Percentiles rank a stretch among this genome's conserved stretches.
Evolutionary conservation across 2,888 invertebrate genomes (phyloP).

Genomic region (Agrotis ipsilon): DNA sequence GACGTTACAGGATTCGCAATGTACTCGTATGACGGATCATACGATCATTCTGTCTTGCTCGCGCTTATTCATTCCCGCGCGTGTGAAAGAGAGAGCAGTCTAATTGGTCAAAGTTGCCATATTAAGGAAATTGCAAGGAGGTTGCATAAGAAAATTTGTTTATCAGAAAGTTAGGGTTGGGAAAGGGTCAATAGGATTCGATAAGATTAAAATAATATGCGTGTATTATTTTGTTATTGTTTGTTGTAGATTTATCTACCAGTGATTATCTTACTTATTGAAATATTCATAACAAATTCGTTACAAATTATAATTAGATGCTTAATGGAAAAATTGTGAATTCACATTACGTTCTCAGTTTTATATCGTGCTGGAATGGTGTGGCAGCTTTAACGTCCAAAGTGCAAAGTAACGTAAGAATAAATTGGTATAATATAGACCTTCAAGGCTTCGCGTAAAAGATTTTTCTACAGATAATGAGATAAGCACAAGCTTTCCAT

Average conservation of each 20-base stretch:
- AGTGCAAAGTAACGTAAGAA: slow-evolving; percentile 5
- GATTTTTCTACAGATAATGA: not conserved
- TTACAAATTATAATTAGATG: slow-evolving; percentile 18
- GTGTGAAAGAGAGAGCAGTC: slow-evolving; percentile 70
- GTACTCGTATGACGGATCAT: slow-evolving; percentile 83
- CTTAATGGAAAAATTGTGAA: slow-evolving; percentile 2
- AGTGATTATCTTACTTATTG: slow-evolving; percentile 32
- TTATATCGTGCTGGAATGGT: not conserved
- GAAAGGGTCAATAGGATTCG: slow-evolving; percentile 68
- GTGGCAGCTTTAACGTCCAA: not conserved
- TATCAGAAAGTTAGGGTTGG: slow-evolving; percentile 65
- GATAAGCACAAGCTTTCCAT: not conserved
- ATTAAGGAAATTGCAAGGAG: slow-evolving; percentile 66
- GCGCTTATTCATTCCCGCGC: slow-evolving; percentile 49
- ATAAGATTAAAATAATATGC: slow-evolving; percentile 58
- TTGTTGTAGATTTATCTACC: slow-evolving; percentile 22
- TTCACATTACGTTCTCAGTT: not conserved
- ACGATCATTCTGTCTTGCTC: slow-evolving; percentile 82
- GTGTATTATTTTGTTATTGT: slow-evolving; percentile 17
- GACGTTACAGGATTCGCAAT: slow-evolving; percentile 76
- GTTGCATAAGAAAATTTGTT: slow-evolving; percentile 65
- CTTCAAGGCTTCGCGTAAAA: slow-evolving; percentile 10
- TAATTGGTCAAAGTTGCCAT: slow-evolving; percentile 72
- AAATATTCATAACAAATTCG: slow-evolving; percentile 18
- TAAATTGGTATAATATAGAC: slow-evolving; percentile 1